phyloP scores from a whole-genome alignment of 2,888 invertebrate genomes.

The Caenorhabditis angaria region DNA sequence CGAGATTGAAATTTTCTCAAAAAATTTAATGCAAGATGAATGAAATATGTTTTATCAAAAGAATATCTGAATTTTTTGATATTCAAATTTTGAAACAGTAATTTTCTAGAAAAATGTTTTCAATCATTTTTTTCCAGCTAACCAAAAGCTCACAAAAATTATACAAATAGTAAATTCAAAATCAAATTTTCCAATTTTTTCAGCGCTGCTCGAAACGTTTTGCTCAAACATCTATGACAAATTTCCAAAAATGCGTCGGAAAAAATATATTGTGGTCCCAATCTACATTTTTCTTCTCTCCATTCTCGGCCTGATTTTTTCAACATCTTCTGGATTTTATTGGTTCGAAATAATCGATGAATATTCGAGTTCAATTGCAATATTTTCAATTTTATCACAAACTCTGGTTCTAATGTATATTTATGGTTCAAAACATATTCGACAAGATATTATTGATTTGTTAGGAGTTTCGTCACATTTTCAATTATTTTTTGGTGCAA shows the following conservation, averaged over 20 bases:
- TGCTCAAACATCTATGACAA: not conserved
- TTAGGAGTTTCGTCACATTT: not conserved
- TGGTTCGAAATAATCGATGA: conserved; percentile 10
- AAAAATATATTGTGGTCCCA: not conserved
- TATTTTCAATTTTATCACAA: not conserved
- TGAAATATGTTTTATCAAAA: too few relatives aligned
- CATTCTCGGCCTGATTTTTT: not conserved
- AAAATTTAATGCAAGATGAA: too few relatives aligned
- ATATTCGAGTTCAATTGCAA: not conserved
- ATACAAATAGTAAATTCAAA: too few relatives aligned
- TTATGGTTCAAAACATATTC: not conserved
- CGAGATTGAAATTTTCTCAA: too few relatives aligned
- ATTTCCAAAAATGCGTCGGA: not conserved
- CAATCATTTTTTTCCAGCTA: too few relatives aligned
- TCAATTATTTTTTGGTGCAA: not conserved
- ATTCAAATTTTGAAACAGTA: too few relatives aligned
- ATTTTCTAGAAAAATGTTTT: too few relatives aligned
- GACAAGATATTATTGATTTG: not conserved
- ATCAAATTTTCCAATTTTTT: too few relatives aligned
- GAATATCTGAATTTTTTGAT: too few relatives aligned
- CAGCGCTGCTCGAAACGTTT: not conserved
- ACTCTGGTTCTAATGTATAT: conserved; percentile 2
- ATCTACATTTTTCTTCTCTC: not conserved
- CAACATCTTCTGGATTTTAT: not conserved
- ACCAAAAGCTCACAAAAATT: too few relatives aligned